Conservation (phyloP, 2,113 vertebrate species). For the Gopherus evgoodei region DNA sequence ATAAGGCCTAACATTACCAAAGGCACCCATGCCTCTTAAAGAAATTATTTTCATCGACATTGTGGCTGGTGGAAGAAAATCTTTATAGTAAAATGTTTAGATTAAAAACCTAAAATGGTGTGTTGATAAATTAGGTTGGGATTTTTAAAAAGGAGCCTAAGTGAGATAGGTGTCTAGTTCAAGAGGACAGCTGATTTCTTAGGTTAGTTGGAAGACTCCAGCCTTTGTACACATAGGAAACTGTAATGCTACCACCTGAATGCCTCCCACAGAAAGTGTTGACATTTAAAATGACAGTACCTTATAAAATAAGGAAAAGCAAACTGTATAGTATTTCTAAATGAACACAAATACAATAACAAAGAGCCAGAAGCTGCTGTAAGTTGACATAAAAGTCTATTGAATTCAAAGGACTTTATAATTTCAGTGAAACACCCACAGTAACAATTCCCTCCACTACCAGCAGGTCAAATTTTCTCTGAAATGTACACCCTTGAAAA, state of each 20-base stretch:
- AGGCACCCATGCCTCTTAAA: fast-evolving
- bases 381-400: not conserved
- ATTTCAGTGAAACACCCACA: too few relatives aligned
- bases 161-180: not conserved
- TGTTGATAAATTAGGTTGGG: not conserved
- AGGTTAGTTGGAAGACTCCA: not conserved
- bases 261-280: not conserved
- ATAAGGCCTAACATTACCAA: not conserved
- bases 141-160: not conserved
- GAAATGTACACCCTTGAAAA: not conserved
- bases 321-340: not conserved
- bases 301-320: not conserved
- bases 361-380: not conserved
- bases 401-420: too few relatives aligned
- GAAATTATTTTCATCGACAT: not conserved
- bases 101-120: not conserved
- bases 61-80: not conserved
- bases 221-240: not conserved
- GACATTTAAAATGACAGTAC: not conserved
- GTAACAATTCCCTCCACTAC: too few relatives aligned
- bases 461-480: too few relatives aligned
- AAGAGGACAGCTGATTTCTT: not conserved
- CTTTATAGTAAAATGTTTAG: not conserved
- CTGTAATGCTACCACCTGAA: not conserved
- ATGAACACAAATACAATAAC: not conserved